Conservation (phyloP, 2,888 invertebrate genomes). For the Cosmopolites sordidus region DNA sequence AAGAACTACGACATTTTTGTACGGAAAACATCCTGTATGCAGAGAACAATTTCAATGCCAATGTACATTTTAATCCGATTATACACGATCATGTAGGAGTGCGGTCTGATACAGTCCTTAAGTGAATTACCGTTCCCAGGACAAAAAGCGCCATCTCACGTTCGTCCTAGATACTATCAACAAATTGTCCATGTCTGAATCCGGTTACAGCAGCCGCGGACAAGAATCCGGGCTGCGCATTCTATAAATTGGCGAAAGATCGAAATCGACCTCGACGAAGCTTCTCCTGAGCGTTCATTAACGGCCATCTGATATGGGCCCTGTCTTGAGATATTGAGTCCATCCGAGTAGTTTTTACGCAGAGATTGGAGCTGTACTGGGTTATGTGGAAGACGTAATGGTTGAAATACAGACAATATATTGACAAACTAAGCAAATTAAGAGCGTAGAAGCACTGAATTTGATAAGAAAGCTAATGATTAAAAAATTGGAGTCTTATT, state of each 20-base stretch:
- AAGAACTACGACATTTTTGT: too few relatives aligned
- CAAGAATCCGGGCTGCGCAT: slow-evolving; percentile 32
- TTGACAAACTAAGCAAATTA: too few relatives aligned
- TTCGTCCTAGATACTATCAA: slow-evolving; percentile 36
- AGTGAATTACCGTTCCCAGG: slow-evolving; percentile 1
- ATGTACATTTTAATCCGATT: neutral
- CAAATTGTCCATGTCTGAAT: slow-evolving; percentile 41
- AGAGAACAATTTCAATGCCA: neutral
- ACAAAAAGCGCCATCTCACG: slow-evolving; percentile 1
- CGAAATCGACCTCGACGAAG: slow-evolving; percentile 30
- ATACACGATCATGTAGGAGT: neutral
- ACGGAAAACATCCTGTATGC: too few relatives aligned
- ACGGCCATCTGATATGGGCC: slow-evolving; percentile 45
- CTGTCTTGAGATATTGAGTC: slow-evolving; percentile 33
- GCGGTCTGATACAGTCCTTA: neutral
- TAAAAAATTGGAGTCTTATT: too few relatives aligned
- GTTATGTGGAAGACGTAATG: too few relatives aligned
- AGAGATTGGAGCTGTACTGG: too few relatives aligned
- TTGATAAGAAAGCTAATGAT: too few relatives aligned
- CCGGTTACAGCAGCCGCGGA: slow-evolving; percentile 34
- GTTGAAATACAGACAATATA: too few relatives aligned
- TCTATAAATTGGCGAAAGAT: slow-evolving; percentile 43
- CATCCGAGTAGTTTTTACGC: slow-evolving; percentile 15
- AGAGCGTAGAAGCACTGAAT: too few relatives aligned
- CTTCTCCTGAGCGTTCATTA: slow-evolving; percentile 29